phyloP scores from a whole-genome alignment of 2,888 invertebrate species.

The Criorhina ranunculi region DNA sequence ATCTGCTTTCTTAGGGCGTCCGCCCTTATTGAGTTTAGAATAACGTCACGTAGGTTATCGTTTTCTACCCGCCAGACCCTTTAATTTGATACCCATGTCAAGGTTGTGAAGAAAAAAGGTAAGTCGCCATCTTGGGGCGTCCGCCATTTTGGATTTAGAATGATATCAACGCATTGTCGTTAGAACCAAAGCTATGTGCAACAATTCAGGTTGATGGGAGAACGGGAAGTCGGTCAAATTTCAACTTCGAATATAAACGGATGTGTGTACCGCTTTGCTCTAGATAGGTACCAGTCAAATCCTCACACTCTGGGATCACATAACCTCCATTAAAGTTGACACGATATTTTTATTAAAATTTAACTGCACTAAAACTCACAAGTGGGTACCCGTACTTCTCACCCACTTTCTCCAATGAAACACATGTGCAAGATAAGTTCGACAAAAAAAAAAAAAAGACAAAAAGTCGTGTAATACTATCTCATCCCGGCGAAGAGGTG shows the following conservation, averaged over 20 bases:
- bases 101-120: too few species aligned
- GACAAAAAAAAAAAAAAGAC: not conserved
- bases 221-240: too few species aligned
- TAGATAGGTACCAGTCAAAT: slow-evolving; percentile 1
- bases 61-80: too few species aligned
- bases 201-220: too few species aligned
- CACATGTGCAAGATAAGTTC: slow-evolving; percentile 6
- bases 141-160: too few species aligned
- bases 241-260: not conserved
- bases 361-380: slow-evolving; percentile 40
- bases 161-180: too few species aligned
- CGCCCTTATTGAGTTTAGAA: too few species aligned
- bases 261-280: slow-evolving; percentile 17
- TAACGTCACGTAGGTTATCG: too few species aligned
- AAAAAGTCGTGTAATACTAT: slow-evolving; percentile 28
- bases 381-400: not conserved
- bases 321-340: slow-evolving; percentile 52
- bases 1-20: too few species aligned
- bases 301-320: slow-evolving; percentile 14
- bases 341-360: slow-evolving; percentile 38
- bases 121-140: too few species aligned
- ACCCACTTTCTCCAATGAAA: slow-evolving; percentile 32
- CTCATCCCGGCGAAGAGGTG: slow-evolving; percentile 38
- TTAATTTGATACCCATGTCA: too few species aligned
- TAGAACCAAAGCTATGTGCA: too few species aligned